These are phyloP conservation scores for Dicentrarchus labrax DNA, from an alignment of 2,113 vertebrate species.

Conservation along the genomic window DNA sequence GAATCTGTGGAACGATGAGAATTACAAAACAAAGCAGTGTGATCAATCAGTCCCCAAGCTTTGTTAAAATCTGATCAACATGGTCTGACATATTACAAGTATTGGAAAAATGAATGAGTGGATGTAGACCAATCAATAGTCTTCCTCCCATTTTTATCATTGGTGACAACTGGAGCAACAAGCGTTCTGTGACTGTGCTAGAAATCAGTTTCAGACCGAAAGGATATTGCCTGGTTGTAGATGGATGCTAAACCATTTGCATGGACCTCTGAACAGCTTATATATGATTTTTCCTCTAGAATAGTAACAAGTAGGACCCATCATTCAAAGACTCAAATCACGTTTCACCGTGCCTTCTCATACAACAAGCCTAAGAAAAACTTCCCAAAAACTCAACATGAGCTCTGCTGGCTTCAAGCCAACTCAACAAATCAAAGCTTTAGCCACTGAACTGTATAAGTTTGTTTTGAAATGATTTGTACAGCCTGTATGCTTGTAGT, in stretches of 20 bases:
- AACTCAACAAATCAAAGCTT: conserved; percentile 53
- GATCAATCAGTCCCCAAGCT: not conserved
- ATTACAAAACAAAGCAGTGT: not conserved
- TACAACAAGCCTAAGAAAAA: not conserved
- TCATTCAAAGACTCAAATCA: conserved; percentile 10
- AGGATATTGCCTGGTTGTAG: not conserved
- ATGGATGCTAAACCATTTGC: not conserved
- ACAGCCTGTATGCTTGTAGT: not conserved
- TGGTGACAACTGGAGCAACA: not conserved
- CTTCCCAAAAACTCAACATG: not conserved
- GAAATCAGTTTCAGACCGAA: not conserved
- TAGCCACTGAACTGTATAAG: conserved; percentile 13
- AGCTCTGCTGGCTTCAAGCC: conserved; percentile 20
- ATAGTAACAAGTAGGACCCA: not conserved
- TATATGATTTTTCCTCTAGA: not conserved
- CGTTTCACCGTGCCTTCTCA: not conserved
- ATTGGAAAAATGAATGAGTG: not conserved
- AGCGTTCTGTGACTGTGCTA: not conserved
- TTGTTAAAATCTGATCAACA: not conserved
- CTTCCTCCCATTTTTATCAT: not conserved
- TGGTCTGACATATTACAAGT: not conserved
- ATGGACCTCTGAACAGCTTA: not conserved
- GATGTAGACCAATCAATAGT: not conserved
- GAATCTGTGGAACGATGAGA: not conserved
- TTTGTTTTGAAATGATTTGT: conserved; percentile 33